Base-by-base conservation (phyloP, 2,888 invertebrate genomes). In the Idaea dimidiata region DNA sequence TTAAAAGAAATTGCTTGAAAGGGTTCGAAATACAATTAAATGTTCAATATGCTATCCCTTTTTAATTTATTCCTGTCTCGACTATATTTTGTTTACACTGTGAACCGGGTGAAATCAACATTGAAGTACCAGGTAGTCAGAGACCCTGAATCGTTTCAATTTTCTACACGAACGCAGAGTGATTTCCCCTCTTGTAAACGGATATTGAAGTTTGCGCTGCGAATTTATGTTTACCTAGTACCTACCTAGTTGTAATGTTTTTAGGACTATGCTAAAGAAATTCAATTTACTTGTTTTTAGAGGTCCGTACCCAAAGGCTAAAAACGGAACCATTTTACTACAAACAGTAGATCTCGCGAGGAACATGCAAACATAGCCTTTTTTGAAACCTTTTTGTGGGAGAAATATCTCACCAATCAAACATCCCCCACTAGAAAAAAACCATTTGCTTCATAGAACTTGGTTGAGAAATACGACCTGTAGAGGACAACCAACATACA, bases 141-240 rank as follows among this genome's bases (percentile, higher is more conserved):
- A 66, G 64, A 64, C 62, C 63, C 61, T 64, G 66, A 61, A 60
- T 70, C 77, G 77, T 73, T 77, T 74, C 69, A 69, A 73, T 76
- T 74, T 75, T 69, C 71, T 63, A 61, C 61, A 43, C 67, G 70
- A 65, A 67, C 62, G 68, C 61, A 59, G 63, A 69, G 67, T 70
- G 69, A 73, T 75, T 75, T 76, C 74, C 71, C 66, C 63, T 59
- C 64, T 69, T 70, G 62, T 62, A 67, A 73, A 69, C 74, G 81
- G 81, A 77, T 79, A 76, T 79, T 73, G 78, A 73, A 72, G 67
- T 64, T 69, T 68, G 70, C 71, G 70, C 69, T 70, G 67, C 59
- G 70, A 64, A 66, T 73, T 76, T 72, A 75, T 78, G 74, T 67
- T 62, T 55, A 4, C 54, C 54, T 55, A 17, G 54, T 55, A 55